phyloP scores from a whole-genome alignment of 2,888 invertebrate genomes.

The Drosophila picticornis region DNA sequence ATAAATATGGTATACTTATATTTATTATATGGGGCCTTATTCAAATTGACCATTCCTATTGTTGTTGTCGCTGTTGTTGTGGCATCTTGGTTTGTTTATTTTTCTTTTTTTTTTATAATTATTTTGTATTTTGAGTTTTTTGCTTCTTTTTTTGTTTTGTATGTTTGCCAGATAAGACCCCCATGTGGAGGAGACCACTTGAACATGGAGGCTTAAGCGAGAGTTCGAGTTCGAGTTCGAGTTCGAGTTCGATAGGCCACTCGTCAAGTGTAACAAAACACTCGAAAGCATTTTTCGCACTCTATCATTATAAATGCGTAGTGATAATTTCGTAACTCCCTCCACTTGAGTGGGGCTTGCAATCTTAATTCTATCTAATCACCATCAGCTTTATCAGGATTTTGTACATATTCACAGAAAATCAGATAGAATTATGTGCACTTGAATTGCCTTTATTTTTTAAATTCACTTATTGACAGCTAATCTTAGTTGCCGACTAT shows the following conservation, averaged over 20 bases:
- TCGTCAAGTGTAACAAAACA: constrained; percentile 45
- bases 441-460: not conserved
- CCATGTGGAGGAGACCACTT: constrained; percentile 19
- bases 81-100: not conserved
- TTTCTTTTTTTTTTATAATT: not conserved
- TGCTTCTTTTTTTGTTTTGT: not conserved
- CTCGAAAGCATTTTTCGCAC: constrained; percentile 24
- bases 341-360: constrained; percentile 30
- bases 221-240: not conserved
- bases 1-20: constrained; percentile 14
- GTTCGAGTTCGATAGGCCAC: constrained; percentile 12
- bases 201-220: constrained; percentile 16
- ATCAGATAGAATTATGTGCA: not conserved
- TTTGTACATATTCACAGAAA: not conserved
- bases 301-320: not conserved
- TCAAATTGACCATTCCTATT: constrained; percentile 50
- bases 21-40: constrained; percentile 37
- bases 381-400: constrained; percentile 4
- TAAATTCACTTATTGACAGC: not conserved
- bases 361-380: constrained; percentile 49
- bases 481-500: not conserved
- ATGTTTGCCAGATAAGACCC: constrained; percentile 36
- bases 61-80: not conserved
- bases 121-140: not conserved
- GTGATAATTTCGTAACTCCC: constrained; percentile 32